A percentile compares a stretch with the other conserved stretches of the same genome.
Conservation (phyloP, 2,888 invertebrate genomes). For the Sicus ferrugineus region DNA sequence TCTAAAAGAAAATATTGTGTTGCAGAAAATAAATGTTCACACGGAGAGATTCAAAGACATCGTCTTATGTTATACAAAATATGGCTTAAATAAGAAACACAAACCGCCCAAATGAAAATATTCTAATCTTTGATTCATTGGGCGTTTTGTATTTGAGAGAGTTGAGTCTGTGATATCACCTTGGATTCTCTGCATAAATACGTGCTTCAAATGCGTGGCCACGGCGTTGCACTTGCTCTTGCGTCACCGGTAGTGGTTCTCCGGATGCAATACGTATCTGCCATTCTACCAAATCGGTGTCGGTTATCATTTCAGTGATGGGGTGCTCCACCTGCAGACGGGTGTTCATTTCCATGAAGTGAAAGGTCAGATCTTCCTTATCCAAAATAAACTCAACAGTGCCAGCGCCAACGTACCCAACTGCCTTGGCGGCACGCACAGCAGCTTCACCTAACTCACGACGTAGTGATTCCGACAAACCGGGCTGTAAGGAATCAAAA, state of each 20-base stretch:
- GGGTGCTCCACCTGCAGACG: slow-evolving; percentile 95
- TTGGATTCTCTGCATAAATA: slow-evolving; percentile 92
- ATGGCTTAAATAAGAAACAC: too few species aligned
- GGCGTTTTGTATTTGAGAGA: neutral
- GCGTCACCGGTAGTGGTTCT: slow-evolving; percentile 81
- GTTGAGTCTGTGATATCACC: too few species aligned
- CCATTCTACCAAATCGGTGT: slow-evolving; percentile 97
- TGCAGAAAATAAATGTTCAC: neutral
- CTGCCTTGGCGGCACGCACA: slow-evolving; percentile 92
- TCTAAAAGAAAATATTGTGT: slow-evolving; percentile 45
- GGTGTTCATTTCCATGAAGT: slow-evolving; percentile 99
- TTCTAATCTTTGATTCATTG: neutral
- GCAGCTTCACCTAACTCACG: slow-evolving; percentile 86
- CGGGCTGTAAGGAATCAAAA: too few species aligned
- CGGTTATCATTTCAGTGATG: slow-evolving; percentile 97
- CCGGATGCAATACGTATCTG: slow-evolving; percentile 91
- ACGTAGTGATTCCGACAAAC: slow-evolving; percentile 79
- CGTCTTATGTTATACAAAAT: too few species aligned
- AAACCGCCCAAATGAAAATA: neutral
- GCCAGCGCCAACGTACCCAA: slow-evolving; percentile 96
- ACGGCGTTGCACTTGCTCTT: slow-evolving; percentile 77
- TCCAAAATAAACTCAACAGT: slow-evolving; percentile 99
- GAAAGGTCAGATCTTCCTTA: slow-evolving; percentile 82
- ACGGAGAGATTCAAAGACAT: neutral
- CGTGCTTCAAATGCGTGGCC: slow-evolving; percentile 97